Base-by-base conservation (phyloP, 2,113 vertebrate genomes). In the Rhodinocichla rosea region DNA sequence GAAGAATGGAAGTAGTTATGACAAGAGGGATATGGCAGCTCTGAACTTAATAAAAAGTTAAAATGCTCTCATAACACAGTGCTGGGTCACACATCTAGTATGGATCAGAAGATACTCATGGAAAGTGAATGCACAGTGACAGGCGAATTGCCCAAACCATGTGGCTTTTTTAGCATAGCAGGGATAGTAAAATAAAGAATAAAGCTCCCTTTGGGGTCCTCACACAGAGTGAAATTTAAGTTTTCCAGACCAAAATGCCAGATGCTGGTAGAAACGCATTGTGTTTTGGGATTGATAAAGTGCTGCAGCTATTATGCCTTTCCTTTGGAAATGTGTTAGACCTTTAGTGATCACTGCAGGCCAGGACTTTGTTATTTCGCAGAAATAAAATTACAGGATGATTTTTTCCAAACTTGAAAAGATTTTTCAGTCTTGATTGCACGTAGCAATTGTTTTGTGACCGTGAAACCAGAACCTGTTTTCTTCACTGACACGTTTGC, bases 231-330 rank as follows among this genome's bases (percentile, higher is more conserved):
- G 87, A 94, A 95, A 91, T 94, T 59, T 70, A 81, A 55, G 33
- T 91, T 94, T 95, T 92, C 92, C 90, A 84, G 78, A 79, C 52
- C 32, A 68, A 84, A 89, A 82, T 73, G 52, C 69, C 84, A 91
- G 84, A 82, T 73, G 55, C 35, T 91, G 20, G 60, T 55, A 87
- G 70, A 94, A 94, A 92, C 26, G 27, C 24, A 13, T 23, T 55
- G 56, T 89, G 63, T 35, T 85, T 81, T 39, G 39, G 33, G 77
- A 89, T 55, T 84, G 90, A 87, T 78, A n/a, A 2, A 44, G 30
- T 53, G 44, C 84, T 82, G 77, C 56, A 89, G 62, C 44, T 81
- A 70, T 78, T 84, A 81, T 3, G 35, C 23, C 83, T 87, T 92
- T 75, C 37, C 68, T 92, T 56, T 68, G 39, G 77, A 77, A 91